Evolutionary conservation across 1,140 invertebrate species (phyloP).

Genomic region (Drosophila carrolli): DNA sequence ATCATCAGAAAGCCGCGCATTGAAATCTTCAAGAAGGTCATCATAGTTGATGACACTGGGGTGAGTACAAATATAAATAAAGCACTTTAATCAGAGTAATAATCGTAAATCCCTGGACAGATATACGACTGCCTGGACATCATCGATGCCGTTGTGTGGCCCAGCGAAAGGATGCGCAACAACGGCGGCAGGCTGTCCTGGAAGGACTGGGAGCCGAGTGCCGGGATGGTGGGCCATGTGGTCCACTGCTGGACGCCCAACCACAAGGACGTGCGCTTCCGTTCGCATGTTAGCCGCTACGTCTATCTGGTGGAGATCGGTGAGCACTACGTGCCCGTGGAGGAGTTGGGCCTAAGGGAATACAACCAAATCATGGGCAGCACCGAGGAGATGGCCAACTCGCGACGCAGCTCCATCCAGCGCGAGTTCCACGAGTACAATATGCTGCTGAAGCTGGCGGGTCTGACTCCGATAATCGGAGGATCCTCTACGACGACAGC

Average conservation of each 20-base stretch:
- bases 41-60: slow-evolving; percentile 86
- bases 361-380: slow-evolving; percentile 79
- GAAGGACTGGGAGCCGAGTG: slow-evolving; percentile 94
- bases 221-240: slow-evolving; percentile 95
- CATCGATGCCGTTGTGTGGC: slow-evolving; percentile 96
- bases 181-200: slow-evolving; percentile 94
- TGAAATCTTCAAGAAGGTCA: slow-evolving; percentile 86
- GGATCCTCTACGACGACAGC: background rate
- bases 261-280: slow-evolving; percentile 92
- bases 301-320: slow-evolving; percentile 96
- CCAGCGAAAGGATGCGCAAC: slow-evolving; percentile 93
- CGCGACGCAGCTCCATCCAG: slow-evolving; percentile 72
- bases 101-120: slow-evolving; percentile 18
- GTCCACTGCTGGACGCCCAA: slow-evolving; percentile 96
- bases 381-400: slow-evolving; percentile 69
- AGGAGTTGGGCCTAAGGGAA: slow-evolving; percentile 93
- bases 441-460: slow-evolving; percentile 57
- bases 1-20: slow-evolving; percentile 79
- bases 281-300: slow-evolving; percentile 95
- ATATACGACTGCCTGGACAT: slow-evolving; percentile 96
- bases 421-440: slow-evolving; percentile 73
- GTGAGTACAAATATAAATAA: slow-evolving; percentile 67
- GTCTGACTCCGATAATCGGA: slow-evolving; percentile 61
- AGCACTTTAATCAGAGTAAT: background rate
- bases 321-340: slow-evolving; percentile 96